Evolutionary conservation across 1,140 invertebrate genomes (phyloP).

Genomic region (Chironomus striatipennis): DNA sequence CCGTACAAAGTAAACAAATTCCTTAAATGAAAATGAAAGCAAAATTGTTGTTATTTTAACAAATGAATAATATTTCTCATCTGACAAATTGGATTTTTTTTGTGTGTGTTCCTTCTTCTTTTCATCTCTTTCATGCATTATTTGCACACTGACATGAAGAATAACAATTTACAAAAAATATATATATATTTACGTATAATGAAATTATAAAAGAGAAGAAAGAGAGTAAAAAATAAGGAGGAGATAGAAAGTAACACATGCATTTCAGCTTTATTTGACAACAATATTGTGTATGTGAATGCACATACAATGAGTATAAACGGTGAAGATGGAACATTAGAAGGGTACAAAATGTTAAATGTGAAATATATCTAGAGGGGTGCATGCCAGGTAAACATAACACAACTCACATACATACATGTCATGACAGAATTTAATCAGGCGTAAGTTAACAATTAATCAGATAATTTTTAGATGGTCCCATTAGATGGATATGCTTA

Average conservation of each 20-base stretch:
- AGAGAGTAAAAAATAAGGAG: not conserved
- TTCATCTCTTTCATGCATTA: not conserved
- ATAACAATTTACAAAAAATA: not conserved
- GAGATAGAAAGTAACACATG: not conserved
- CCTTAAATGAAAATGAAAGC: not conserved
- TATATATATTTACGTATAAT: not conserved
- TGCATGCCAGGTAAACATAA: conserved; percentile 8
- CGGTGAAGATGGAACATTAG: too few relatives aligned
- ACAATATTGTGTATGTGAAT: not conserved
- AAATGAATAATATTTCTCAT: conserved; percentile 21
- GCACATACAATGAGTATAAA: too few relatives aligned
- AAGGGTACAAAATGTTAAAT: too few relatives aligned
- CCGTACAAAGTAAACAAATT: not conserved
- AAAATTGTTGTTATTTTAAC: conserved; percentile 16
- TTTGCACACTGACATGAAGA: conserved; percentile 7
- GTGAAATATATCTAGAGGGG: too few relatives aligned
- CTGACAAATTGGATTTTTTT: conserved; percentile 22
- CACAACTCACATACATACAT: not conserved
- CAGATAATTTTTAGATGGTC: not conserved
- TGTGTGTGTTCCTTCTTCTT: not conserved
- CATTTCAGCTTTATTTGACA: not conserved
- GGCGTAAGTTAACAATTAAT: conserved; percentile 20
- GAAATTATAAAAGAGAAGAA: not conserved
- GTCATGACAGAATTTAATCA: conserved; percentile 12
- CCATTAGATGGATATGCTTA: not conserved